These are phyloP conservation scores for Palloptera scutellata DNA, from an alignment of 2,888 invertebrate genomes.

Conservation along the genomic window DNA sequence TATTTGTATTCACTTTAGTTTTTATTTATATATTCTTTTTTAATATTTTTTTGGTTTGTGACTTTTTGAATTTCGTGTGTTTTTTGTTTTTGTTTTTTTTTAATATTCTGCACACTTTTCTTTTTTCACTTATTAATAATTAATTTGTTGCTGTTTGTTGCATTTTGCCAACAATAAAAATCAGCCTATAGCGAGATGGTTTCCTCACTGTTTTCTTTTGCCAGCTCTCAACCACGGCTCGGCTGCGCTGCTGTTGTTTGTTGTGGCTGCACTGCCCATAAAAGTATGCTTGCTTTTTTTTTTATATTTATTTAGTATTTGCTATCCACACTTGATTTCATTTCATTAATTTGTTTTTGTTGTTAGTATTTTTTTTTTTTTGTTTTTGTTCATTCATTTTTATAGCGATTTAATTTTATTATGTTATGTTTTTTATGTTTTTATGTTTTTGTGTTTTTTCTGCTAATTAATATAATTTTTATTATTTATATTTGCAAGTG, in stretches of 20 bases:
- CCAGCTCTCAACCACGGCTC: too few species aligned
- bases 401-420: slow-evolving; percentile 9
- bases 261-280: not conserved
- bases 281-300: not conserved
- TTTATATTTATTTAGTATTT: not conserved
- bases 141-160: too few species aligned
- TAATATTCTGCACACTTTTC: too few species aligned
- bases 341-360: not conserved
- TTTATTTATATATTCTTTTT: not conserved
- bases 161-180: too few species aligned
- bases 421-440: slow-evolving; percentile 13
- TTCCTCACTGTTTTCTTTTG: too few species aligned
- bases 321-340: too few species aligned
- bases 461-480: not conserved
- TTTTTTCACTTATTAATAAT: too few species aligned
- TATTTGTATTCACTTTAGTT: not conserved
- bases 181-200: too few species aligned
- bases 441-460: slow-evolving; percentile 16
- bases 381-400: slow-evolving; percentile 16
- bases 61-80: not conserved
- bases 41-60: not conserved
- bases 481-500: not conserved
- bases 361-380: not conserved
- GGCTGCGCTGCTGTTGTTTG: too few species aligned
- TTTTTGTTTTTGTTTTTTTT: not conserved